These are phyloP conservation scores for Morus bassanus DNA, from an alignment of 2,797 vertebrate genomes.

Conservation along the genomic window DNA sequence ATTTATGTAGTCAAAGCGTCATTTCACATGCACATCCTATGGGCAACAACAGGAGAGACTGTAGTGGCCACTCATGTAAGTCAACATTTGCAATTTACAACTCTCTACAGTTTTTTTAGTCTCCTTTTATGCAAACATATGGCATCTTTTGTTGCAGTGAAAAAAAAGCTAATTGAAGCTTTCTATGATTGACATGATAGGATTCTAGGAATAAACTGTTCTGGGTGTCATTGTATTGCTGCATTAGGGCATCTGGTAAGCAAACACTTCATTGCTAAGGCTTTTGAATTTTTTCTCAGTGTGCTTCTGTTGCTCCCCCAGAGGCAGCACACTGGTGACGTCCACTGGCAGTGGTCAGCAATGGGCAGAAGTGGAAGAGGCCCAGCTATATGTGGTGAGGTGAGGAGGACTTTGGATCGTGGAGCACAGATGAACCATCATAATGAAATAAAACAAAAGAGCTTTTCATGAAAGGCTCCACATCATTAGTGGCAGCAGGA, in stretches of 20 bases:
- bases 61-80: background rate
- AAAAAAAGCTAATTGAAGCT: background rate
- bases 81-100: background rate
- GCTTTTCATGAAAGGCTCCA: background rate
- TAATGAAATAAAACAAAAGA: background rate
- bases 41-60: background rate
- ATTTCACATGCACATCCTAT: rapidly evolving
- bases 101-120: background rate
- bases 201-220: background rate
- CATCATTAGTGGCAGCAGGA: background rate
- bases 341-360: background rate
- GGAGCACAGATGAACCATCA: background rate
- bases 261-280: background rate
- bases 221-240: background rate
- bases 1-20: background rate
- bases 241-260: background rate
- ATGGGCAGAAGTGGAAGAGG: background rate
- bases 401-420: background rate
- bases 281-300: background rate
- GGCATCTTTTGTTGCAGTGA: background rate
- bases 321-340: rapidly evolving
- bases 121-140: background rate
- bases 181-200: no score
- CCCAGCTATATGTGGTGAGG: background rate
- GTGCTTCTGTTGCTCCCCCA: background rate